Percentiles rank a stretch among this genome's conserved stretches.
Evolutionary conservation across 2,888 invertebrate genomes (phyloP).

Genomic region (Orthonevra nobilis): DNA sequence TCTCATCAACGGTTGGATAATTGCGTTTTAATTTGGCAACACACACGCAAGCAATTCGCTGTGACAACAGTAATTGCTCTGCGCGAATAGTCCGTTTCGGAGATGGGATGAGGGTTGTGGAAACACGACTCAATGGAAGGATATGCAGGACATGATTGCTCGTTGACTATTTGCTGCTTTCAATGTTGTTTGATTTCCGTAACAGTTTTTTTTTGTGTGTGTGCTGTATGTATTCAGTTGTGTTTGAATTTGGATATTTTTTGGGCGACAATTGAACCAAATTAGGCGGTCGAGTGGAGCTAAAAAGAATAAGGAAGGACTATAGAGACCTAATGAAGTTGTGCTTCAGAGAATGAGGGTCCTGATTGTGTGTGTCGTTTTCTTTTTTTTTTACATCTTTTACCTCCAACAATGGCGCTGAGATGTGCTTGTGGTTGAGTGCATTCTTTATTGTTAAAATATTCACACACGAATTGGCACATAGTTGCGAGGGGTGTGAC

Average conservation of each 20-base stretch:
- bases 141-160: conserved; percentile 45
- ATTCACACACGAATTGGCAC: neutral
- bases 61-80: conserved; percentile 57
- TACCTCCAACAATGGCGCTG: conserved; percentile 20
- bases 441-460: conserved; percentile 12
- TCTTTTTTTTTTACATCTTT: conserved; percentile 42
- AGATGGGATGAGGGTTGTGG: neutral
- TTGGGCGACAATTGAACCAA: conserved; percentile 61
- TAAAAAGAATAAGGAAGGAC: conserved; percentile 31
- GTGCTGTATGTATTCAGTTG: conserved; percentile 2
- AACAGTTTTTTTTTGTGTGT: conserved; percentile 26
- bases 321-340: conserved; percentile 58
- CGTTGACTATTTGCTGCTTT: conserved; percentile 48
- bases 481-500: neutral
- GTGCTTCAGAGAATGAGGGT: conserved; percentile 38
- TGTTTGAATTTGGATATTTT: conserved; percentile 39
- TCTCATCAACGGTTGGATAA: conserved; percentile 66
- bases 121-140: conserved; percentile 12
- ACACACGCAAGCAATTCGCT: conserved; percentile 53
- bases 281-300: conserved; percentile 63
- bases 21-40: conserved; percentile 68
- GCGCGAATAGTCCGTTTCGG: conserved; percentile 20
- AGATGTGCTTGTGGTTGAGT: conserved; percentile 44
- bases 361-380: conserved; percentile 34
- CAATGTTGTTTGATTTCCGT: conserved; percentile 59